Conservation (phyloP, 2,797 vertebrate species). For the Labeo calbasu region DNA sequence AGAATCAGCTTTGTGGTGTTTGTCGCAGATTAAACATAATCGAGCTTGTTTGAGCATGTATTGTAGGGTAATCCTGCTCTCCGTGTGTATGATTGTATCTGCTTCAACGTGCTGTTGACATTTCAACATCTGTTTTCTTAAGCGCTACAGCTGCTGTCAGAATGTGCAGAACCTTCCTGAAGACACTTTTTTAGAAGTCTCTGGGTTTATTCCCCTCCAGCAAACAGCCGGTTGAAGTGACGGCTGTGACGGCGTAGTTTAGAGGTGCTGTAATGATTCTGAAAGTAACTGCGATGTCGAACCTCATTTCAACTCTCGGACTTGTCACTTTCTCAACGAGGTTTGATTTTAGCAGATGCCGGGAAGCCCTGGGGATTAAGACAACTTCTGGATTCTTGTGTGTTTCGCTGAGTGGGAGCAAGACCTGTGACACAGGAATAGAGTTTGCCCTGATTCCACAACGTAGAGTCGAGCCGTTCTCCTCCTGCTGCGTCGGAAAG, state of each 20-base stretch:
- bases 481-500: not conserved
- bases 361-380: constrained; percentile 36
- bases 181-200: constrained; percentile 44
- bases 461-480: constrained; percentile 3
- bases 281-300: constrained; percentile 48
- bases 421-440: constrained; percentile 21
- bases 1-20: constrained; percentile 21
- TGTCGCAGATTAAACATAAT: constrained; percentile 10
- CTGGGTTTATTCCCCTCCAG: constrained; percentile 7
- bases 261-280: constrained; percentile 47
- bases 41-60: constrained; percentile 16
- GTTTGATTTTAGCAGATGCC: constrained; percentile 48
- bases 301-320: constrained; percentile 46
- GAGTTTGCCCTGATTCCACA: constrained; percentile 31
- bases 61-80: constrained; percentile 12
- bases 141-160: constrained; percentile 57
- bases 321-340: constrained; percentile 41
- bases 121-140: constrained; percentile 60
- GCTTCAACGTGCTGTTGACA: constrained; percentile 44
- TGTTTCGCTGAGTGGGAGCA: constrained; percentile 31
- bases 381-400: constrained; percentile 8
- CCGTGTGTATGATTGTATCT: constrained; percentile 17
- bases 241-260: constrained; percentile 53
- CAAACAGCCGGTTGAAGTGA: constrained; percentile 42
- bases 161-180: constrained; percentile 41